phyloP scores from a whole-genome alignment of 1,140 invertebrate species.

The Drosophila virilis region DNA sequence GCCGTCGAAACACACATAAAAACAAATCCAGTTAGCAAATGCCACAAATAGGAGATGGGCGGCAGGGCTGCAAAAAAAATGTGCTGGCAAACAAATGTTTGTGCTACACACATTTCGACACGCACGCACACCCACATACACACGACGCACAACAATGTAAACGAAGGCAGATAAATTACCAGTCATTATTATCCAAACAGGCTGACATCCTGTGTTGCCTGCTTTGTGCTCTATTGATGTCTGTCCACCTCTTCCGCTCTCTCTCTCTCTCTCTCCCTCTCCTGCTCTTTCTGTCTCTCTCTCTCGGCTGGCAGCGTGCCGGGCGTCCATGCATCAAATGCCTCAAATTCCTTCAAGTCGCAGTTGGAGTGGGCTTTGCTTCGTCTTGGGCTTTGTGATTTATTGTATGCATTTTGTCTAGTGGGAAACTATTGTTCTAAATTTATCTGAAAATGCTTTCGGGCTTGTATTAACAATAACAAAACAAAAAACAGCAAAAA shows the following conservation, averaged over 20 bases:
- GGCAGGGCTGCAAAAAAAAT: conserved; percentile 22
- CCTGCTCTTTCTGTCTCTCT: not conserved
- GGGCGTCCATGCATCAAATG: conserved; percentile 63
- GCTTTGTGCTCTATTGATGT: conserved; percentile 4
- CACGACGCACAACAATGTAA: conserved; percentile 65
- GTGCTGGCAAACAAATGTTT: conserved; percentile 76
- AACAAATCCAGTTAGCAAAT: conserved; percentile 70
- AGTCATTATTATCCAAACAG: conserved; percentile 79
- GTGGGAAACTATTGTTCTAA: conserved; percentile 27
- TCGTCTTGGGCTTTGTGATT: conserved; percentile 22
- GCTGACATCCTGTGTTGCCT: conserved; percentile 44
- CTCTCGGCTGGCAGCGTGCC: conserved; percentile 60
- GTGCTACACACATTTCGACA: conserved; percentile 62
- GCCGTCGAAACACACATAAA: conserved; percentile 40
- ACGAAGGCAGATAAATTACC: conserved; percentile 81
- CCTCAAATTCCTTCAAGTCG: conserved; percentile 57
- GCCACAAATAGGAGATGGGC: conserved; percentile 1
- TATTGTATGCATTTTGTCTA: conserved; percentile 40
- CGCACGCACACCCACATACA: conserved; percentile 44
- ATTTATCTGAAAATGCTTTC: conserved; percentile 5
- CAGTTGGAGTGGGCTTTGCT: not conserved
- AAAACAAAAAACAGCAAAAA: conserved; percentile 4
- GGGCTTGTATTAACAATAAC: not conserved
- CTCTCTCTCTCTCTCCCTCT: conserved; percentile 2
- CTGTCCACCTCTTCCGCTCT: not conserved